phyloP scores from a whole-genome alignment of 1,140 invertebrate genomes.

The Drosophila subpulchrella region DNA sequence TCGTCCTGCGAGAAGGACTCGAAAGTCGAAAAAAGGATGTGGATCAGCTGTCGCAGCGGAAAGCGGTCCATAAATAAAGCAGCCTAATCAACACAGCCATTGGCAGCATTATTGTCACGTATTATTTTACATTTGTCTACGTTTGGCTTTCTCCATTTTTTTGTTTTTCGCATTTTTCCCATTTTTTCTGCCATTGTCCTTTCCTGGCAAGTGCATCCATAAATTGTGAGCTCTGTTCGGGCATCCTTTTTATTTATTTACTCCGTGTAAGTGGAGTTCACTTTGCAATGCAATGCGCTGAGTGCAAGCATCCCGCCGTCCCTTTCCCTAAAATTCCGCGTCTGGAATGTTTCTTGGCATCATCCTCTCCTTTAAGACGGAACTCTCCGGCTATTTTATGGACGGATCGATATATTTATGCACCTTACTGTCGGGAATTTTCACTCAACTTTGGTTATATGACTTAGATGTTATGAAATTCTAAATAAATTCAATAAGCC shows the following conservation, averaged over 20 bases:
- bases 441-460: constrained; percentile 11
- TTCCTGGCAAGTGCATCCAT: constrained; percentile 53
- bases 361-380: constrained; percentile 9
- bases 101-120: constrained; percentile 74
- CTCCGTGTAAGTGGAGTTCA: constrained; percentile 66
- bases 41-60: constrained; percentile 10
- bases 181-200: constrained; percentile 34
- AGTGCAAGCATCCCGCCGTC: constrained; percentile 57
- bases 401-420: constrained; percentile 9
- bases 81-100: constrained; percentile 73
- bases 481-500: background rate
- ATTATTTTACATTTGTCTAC: constrained; percentile 75
- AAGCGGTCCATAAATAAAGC: constrained; percentile 61
- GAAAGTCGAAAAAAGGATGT: background rate
- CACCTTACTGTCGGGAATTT: constrained; percentile 17
- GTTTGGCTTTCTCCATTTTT: constrained; percentile 41
- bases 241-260: constrained; percentile 71
- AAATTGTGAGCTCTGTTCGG: constrained; percentile 44
- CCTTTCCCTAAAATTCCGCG: constrained; percentile 19
- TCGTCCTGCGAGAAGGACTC: background rate
- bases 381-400: background rate
- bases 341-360: constrained; percentile 20
- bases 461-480: background rate
- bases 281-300: constrained; percentile 60
- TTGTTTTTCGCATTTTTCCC: constrained; percentile 4